A percentile compares a stretch with the other conserved stretches of the same genome.
Evolutionary conservation across 2,113 vertebrate genomes (phyloP).

Genomic region (Neolamprologus sp.): DNA sequence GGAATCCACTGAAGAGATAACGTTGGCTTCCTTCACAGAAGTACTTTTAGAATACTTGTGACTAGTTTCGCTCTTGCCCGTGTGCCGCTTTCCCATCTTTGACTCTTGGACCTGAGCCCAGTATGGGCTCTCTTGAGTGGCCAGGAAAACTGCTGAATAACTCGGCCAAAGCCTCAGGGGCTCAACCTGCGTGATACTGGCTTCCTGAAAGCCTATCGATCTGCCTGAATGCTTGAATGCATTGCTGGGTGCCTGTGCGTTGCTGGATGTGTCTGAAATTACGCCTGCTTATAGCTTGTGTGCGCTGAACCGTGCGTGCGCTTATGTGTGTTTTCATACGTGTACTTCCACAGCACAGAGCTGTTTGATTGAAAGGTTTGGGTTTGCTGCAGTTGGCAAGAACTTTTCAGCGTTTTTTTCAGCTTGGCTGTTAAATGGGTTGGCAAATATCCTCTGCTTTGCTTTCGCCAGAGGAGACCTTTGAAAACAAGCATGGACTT

Average conservation of each 20-base stretch:
- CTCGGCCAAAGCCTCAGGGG: constrained; percentile 23
- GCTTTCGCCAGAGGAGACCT: neutral
- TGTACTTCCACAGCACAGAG: neutral
- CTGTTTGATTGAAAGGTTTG: constrained; percentile 15
- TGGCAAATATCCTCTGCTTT: neutral
- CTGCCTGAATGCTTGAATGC: constrained; percentile 16
- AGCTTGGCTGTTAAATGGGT: neutral
- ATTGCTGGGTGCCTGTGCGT: neutral
- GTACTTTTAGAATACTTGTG: constrained; percentile 7
- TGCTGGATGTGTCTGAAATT: constrained; percentile 4
- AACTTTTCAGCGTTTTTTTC: neutral
- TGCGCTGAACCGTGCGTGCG: neutral
- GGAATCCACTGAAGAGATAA: constrained; percentile 5
- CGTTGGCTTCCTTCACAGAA: neutral
- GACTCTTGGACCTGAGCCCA: constrained; percentile 20
- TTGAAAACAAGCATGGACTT: neutral
- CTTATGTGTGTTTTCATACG: neutral
- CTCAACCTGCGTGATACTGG: constrained; percentile 38
- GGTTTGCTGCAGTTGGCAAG: neutral
- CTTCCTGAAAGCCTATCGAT: constrained; percentile 49
- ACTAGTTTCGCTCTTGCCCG: constrained; percentile 17
- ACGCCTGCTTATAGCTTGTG: neutral
- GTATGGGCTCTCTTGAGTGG: constrained; percentile 26
- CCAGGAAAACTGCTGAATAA: constrained; percentile 48
- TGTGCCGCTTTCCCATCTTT: constrained; percentile 1